A percentile compares a stretch with the other conserved stretches of the same genome.
These are phyloP conservation scores for Gryllus bimaculatus DNA, from an alignment of 1,140 invertebrate genomes.

Conservation along the genomic window DNA sequence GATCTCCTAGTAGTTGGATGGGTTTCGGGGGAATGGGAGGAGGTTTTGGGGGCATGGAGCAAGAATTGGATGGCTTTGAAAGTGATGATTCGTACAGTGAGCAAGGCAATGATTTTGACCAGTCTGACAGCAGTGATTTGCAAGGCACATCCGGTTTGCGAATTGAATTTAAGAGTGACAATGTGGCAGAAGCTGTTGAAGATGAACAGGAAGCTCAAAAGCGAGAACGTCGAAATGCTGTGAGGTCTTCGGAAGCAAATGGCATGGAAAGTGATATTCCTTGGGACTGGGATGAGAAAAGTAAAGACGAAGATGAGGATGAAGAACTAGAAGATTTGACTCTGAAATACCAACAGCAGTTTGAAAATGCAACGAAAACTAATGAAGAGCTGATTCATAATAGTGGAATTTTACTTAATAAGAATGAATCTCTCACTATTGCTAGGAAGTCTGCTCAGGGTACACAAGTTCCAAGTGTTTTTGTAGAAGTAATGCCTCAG, in stretches of 20 bases:
- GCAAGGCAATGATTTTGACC: conserved; percentile 26
- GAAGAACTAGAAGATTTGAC: conserved; percentile 28
- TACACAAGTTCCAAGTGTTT: background rate
- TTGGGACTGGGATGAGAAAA: conserved; percentile 26
- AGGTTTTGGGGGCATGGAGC: conserved; percentile 18
- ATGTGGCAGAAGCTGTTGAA: conserved; percentile 76
- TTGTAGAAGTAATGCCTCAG: background rate
- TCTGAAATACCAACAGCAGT: conserved; percentile 36
- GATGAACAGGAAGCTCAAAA: conserved; percentile 39
- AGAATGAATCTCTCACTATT: background rate
- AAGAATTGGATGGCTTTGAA: conserved; percentile 31
- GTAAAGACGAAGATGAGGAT: conserved; percentile 16
- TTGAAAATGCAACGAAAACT: conserved; percentile 26
- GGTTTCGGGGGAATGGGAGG: conserved; percentile 1
- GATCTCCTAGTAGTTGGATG: conserved; percentile 31
- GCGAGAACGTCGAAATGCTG: conserved; percentile 28
- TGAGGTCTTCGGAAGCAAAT: background rate
- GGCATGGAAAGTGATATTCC: conserved; percentile 14
- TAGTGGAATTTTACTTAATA: conserved; percentile 16
- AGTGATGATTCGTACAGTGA: conserved; percentile 27
- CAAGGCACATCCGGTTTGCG: conserved; percentile 39
- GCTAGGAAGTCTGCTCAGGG: background rate
- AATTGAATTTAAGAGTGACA: conserved; percentile 72
- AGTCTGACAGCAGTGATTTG: conserved; percentile 24
- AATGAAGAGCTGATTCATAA: conserved; percentile 15